Base-by-base conservation (phyloP, 2,113 vertebrate genomes). In the Acanthochromis polyacanthus region DNA sequence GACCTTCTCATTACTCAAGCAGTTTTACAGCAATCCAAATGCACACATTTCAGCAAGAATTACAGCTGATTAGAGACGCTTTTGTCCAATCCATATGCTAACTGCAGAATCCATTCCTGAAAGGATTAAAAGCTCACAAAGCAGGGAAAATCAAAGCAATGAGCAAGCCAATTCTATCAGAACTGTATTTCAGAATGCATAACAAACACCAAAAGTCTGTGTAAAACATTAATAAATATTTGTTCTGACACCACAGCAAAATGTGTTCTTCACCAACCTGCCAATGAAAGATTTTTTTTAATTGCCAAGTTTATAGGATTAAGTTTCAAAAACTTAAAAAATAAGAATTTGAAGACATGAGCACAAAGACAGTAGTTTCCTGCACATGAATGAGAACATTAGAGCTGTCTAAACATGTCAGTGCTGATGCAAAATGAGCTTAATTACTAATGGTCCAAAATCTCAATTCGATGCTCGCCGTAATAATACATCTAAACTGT, bases 111-210 rank as follows among this genome's bases (percentile, higher is more conserved):
- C n/a, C 12, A 48, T 59, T 59, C 19, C 16, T 22, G 52, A 7
- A 71, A 59, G 55, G n/a, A 50, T 48, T 55, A 43, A 64, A 74
- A 43, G 40, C 40, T 43, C 12, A 15, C 40, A 14, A 43, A 43
- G 3, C 40, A 3, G 1, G 12, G 40, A 43, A 43, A 43, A 15
- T 43, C 4, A 43, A 43, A 43, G 40, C 40, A 51, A 46, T 0
- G 12, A 60, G 30, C 38, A 62, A 20, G 16, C 12, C 30, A 72
- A 1, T 14, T n/a, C 32, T n/a, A n/a, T 12, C 53, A 16, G 15
- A 55, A 61, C 2, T n/a, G 55, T 52, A 52, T 61, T 38, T 59
- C 0, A 40, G 20, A 72, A 43, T 0, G 0, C 30, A 40, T 30
- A 52, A 0, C 14, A 12, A 43, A 12, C 40, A 43, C 3, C 8